Evolutionary conservation across 2,113 vertebrate genomes (phyloP).

Genomic region (Micromys minutus): DNA sequence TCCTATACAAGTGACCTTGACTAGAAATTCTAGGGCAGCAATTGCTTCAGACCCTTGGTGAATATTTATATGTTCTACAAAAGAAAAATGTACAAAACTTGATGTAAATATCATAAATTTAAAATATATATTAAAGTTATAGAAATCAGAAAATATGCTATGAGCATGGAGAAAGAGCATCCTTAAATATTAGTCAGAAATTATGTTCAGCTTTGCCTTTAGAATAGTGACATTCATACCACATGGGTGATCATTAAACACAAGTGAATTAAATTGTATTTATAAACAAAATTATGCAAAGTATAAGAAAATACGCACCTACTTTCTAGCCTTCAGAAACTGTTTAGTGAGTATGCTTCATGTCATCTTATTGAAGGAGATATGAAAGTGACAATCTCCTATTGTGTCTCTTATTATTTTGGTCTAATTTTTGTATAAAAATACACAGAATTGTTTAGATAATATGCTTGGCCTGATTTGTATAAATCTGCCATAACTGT

Average conservation of each 20-base stretch:
- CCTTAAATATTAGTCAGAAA: background rate
- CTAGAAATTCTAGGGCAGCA: background rate
- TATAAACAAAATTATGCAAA: conserved; percentile 8
- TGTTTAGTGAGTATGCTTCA: background rate
- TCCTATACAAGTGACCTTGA: background rate
- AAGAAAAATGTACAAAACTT: conserved; percentile 5
- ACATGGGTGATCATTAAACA: background rate
- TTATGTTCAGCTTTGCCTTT: background rate
- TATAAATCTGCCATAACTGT: background rate
- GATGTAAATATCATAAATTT: background rate
- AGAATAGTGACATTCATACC: background rate
- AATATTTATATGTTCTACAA: background rate
- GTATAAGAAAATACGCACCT: background rate
- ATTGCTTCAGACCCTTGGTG: background rate
- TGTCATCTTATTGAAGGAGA: conserved; percentile 34
- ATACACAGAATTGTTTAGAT: background rate
- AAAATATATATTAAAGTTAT: background rate
- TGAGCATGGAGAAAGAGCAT: background rate
- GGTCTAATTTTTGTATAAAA: background rate
- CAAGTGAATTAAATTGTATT: conserved; percentile 6
- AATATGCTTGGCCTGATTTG: background rate
- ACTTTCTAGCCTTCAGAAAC: background rate
- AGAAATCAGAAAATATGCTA: background rate
- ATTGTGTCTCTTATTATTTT: background rate
- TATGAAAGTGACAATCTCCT: background rate